Evolutionary conservation across 2,888 invertebrate genomes (phyloP).

Genomic region (Julus scandinavius): DNA sequence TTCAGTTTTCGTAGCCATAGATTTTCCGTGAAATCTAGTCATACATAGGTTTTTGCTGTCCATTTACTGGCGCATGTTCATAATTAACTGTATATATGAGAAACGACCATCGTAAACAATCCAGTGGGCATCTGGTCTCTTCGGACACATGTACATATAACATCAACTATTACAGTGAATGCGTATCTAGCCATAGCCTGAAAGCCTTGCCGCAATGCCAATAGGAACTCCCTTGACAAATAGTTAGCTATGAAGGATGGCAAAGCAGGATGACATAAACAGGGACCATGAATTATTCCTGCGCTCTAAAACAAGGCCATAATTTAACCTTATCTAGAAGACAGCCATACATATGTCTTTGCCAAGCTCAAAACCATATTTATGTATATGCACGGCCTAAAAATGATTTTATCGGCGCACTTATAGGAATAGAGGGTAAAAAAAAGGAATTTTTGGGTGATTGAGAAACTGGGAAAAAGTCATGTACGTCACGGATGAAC

Average conservation of each 20-base stretch:
- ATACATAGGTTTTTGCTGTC: constrained; percentile 5
- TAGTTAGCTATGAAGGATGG: constrained; percentile 48
- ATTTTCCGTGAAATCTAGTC: not conserved
- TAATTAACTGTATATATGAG: constrained; percentile 45
- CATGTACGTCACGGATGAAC: not conserved
- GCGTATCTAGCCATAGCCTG: not conserved
- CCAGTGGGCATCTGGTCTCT: constrained; percentile 44
- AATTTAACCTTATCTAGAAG: constrained; percentile 51
- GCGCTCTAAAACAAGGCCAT: constrained; percentile 48
- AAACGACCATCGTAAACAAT: constrained; percentile 48
- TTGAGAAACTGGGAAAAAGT: not conserved
- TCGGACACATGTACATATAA: constrained; percentile 14
- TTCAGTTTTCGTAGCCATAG: not conserved
- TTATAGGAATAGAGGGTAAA: not conserved
- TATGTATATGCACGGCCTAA: constrained; percentile 11
- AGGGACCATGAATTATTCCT: constrained; percentile 52
- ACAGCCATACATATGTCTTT: constrained; percentile 49
- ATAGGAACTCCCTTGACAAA: constrained; percentile 48
- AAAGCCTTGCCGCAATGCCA: constrained; percentile 6
- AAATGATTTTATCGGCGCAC: constrained; percentile 7
- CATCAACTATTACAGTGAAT: not conserved
- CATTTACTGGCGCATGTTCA: constrained; percentile 3
- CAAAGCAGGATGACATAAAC: constrained; percentile 45
- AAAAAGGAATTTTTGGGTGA: constrained; percentile 24
- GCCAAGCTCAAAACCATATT: constrained; percentile 37